A percentile compares a stretch with the other conserved stretches of the same genome.
Conservation (phyloP, 2,113 vertebrate species). For the Cavia aperea region DNA sequence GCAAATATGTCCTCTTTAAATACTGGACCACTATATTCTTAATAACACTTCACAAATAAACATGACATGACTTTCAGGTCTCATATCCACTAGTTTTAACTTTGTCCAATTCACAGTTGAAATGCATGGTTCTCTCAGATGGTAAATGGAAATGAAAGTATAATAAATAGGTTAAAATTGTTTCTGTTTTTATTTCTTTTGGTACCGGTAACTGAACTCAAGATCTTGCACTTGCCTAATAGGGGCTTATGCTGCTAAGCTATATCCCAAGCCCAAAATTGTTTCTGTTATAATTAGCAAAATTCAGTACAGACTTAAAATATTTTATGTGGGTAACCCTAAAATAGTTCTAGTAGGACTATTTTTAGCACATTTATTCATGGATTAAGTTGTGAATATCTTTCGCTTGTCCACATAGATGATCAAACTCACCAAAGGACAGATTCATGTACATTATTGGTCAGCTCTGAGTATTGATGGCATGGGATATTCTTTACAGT, state of each 20-base stretch:
- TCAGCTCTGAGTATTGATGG: background rate
- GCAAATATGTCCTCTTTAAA: background rate
- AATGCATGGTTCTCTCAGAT: background rate
- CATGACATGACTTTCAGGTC: background rate
- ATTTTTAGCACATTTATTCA: background rate
- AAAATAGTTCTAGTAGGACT: background rate
- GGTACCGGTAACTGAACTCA: too few species aligned
- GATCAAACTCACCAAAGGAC: background rate
- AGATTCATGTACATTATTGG: background rate
- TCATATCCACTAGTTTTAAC: background rate
- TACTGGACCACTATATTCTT: background rate
- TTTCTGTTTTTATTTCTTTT: too few species aligned
- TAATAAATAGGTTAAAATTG: background rate
- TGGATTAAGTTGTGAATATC: background rate
- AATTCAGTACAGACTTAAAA: background rate
- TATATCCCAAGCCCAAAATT: background rate
- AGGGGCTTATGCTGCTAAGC: too few species aligned
- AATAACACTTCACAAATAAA: background rate
- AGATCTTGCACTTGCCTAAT: too few species aligned
- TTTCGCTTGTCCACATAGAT: background rate
- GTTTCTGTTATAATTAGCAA: background rate
- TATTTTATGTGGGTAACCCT: background rate
- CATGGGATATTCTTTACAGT: accelerated
- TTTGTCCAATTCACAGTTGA: background rate
- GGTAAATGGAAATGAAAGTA: background rate